Evolutionary conservation across 2,797 vertebrate genomes (phyloP).

Genomic region (Melanotaenia pygmaea): DNA sequence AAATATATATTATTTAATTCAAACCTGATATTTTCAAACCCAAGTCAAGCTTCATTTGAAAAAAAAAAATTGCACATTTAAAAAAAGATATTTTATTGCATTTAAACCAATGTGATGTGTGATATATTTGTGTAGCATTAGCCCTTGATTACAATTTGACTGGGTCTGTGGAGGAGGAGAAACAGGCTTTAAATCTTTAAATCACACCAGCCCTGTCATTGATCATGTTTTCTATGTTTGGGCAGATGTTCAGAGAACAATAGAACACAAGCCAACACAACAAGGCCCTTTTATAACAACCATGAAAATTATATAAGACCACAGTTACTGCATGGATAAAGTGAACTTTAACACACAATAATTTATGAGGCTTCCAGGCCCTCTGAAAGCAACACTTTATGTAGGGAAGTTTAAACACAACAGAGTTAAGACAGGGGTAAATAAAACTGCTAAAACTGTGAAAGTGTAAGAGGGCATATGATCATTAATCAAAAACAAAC

Average conservation of each 20-base stretch:
- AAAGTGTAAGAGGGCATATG: too few relatives aligned
- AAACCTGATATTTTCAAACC: background rate
- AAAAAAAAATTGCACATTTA: background rate
- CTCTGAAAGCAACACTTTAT: background rate
- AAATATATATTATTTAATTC: background rate
- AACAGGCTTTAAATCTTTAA: slow-evolving; percentile 42
- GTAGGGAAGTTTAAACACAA: background rate
- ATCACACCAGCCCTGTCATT: background rate
- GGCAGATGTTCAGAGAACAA: slow-evolving; percentile 27
- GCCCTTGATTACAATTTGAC: slow-evolving; percentile 29
- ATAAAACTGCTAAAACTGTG: too few relatives aligned
- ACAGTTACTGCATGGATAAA: background rate
- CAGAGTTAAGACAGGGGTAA: too few relatives aligned
- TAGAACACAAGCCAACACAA: slow-evolving; percentile 1
- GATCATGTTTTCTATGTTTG: slow-evolving; percentile 20
- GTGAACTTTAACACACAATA: background rate
- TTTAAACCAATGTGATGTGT: background rate
- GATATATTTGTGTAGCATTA: slow-evolving; percentile 42
- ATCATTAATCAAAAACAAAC: too few relatives aligned
- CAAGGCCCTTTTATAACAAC: background rate
- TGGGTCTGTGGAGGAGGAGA: slow-evolving; percentile 28
- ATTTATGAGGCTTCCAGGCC: background rate
- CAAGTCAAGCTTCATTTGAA: background rate
- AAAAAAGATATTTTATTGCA: background rate
- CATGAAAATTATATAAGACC: slow-evolving; percentile 1